Base-by-base conservation (phyloP, 1,140 invertebrate species). In the Aphidius gifuensis region DNA sequence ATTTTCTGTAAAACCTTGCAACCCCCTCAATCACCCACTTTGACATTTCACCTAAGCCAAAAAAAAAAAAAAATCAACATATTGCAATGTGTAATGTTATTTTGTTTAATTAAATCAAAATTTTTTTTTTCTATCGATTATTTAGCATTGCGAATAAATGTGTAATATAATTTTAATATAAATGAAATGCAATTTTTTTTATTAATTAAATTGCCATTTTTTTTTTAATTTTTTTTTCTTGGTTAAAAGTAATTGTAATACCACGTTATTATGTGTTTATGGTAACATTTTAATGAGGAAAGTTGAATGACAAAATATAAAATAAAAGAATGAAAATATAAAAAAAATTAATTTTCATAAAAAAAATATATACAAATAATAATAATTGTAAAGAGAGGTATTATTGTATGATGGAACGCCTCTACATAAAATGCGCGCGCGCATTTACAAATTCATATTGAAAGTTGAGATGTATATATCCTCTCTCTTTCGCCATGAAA, bases 401-500 rank as follows among this genome's bases (percentile, higher is more conserved):
- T 55, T 55, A 55, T 43, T 43, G 53, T 55, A 32, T 32, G 23
- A 32, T 32, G 53, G 53, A 55, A 55, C 53, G 53, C 53, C 53
- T 55, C 53, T 55, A n/a, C 53, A 42, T 42, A n/a, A 40, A 40
- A 42, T 55, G 53, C 53, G 53, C 53, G 40, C 53, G 53, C 53
- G 53, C 53, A 40, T 55, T 43, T 55, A 40, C 23, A 55, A 55
- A 42, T 55, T 55, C 39, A 38, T 55, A 38, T 40, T 44, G 43
- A 38, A 40, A 42, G 40, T 55, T 55, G 40, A n/a, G 53, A 16
- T 55, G 43, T 55, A 53, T 53, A 55, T 55, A 55, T 11, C 9
- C n/a, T 40, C 53, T 42, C 16, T 62, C 55, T 48, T 47, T 50
- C 55, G 70, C 72, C 70, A 70, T 70, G 68, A 71, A 74, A 75